Base-by-base conservation (phyloP, 2,888 invertebrate genomes). In the Himalopsyche japonica region DNA sequence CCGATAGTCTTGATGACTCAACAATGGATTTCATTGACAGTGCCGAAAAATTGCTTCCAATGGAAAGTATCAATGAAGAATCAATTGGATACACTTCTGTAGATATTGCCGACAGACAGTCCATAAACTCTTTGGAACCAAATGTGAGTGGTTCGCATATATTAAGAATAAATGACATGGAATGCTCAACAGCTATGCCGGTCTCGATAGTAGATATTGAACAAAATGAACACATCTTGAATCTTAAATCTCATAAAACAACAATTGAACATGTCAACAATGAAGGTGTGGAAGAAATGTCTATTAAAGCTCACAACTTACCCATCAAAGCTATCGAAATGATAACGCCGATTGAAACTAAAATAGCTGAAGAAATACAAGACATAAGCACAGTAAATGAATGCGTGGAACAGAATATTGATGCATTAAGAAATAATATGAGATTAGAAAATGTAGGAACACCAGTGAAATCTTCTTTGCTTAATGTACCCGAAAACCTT, bases 111-210 rank as follows among this genome's bases (percentile, higher is more conserved):
- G 92, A 92, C 87, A 88, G 88, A 85, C 90, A 89, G 88, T 92
- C 92, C 87, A 92, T 92, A 87, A 90, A 92, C 88, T 92, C 92
- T 86, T 89, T 92, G 87, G 92, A 92, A 87, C 92, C 92, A n/a
- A 92, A 92, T 88, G 92, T 92, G 82, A 92, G 92, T 86, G 92
- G 91, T 86, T 92, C 92, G 43, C 92, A 92, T 87, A 92, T 92
- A 85, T 91, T 92, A 89, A 91, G 92, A 89, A 92, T 93, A 88
- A 92, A 92, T 57, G 57, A 57, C 24, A 20, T 88, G 92, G 92
- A 89, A 90, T 92, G 89, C 91, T 6, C 57, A 10, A 57, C 57
- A 57, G 10, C 20, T 12, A 57, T 57, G 57, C 57, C 57, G 57
- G 57, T 20, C 10, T 57, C 57, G 7, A 24, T 83, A n/a, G 76